phyloP scores from a whole-genome alignment of 2,888 invertebrate species.

The Chelonus formosanus region DNA sequence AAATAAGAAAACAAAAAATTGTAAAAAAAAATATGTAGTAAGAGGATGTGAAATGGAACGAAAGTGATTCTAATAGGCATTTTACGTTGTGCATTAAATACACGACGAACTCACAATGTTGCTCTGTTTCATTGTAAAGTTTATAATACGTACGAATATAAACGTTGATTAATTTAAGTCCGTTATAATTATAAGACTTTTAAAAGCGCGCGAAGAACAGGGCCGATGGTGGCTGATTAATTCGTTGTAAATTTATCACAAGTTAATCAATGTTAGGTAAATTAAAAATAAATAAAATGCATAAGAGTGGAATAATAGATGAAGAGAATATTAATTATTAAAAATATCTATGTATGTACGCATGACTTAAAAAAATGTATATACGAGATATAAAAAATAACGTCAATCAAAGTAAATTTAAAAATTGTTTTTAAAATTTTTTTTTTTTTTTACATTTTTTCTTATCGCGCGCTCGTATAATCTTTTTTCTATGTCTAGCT shows the following conservation, averaged over 20 bases:
- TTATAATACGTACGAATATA: slow-evolving; percentile 50
- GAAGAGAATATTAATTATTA: slow-evolving; percentile 2
- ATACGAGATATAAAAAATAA: slow-evolving; percentile 42
- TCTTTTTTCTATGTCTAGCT: slow-evolving; percentile 37
- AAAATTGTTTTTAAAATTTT: slow-evolving; percentile 33
- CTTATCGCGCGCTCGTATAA: slow-evolving; percentile 44
- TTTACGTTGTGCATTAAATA: slow-evolving; percentile 34
- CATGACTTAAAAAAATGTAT: slow-evolving; percentile 21
- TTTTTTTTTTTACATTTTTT: slow-evolving; percentile 52
- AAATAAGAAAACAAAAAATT: background rate
- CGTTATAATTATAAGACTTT: slow-evolving; percentile 53
- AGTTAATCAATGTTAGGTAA: slow-evolving; percentile 18
- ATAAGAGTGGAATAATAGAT: slow-evolving; percentile 15
- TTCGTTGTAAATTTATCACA: slow-evolving; percentile 28
- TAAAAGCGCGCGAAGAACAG: slow-evolving; percentile 35
- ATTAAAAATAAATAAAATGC: slow-evolving; percentile 15
- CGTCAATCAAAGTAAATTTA: slow-evolving; percentile 57
- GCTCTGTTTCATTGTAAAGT: slow-evolving; percentile 60
- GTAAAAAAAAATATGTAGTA: background rate
- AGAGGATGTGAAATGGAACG: background rate
- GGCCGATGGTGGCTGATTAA: slow-evolving; percentile 4
- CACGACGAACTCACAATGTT: slow-evolving; percentile 44
- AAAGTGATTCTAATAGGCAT: slow-evolving; percentile 33
- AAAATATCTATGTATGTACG: slow-evolving; percentile 1
- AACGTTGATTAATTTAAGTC: slow-evolving; percentile 58